Base-by-base conservation (phyloP, 2,797 vertebrate genomes). In the Trachops cirrhosus region DNA sequence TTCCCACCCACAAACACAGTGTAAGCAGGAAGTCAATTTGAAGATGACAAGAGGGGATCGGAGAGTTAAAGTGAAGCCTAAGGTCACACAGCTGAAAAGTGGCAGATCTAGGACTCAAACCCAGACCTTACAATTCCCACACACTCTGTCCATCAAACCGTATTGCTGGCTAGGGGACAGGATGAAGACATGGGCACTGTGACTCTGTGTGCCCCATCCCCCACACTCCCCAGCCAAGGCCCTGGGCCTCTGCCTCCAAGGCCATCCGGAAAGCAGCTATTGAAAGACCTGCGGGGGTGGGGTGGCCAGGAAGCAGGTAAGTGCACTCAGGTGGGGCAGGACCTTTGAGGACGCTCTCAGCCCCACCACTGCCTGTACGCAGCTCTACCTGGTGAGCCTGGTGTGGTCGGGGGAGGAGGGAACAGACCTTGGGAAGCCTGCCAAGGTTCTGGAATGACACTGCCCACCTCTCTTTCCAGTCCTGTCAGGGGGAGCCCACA, bases 21-120 rank as follows among this genome's bases (percentile, higher is more conserved):
- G 15, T 24, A 46, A 73, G 88, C 15, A 39, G 73, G 91, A 96
- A 94, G 86, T 26, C 68, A 57, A 67, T 90, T 70, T 39, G 93
- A 83, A 95, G 62, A 57, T 57, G 84, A 94, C 37, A 68, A 87
- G 46, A 90, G 8, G 32, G 44, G 62, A 92, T 41, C 41, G 44
- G 52, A 84, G 89, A 62, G 18, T 6, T 44, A 22, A 73, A n/a
- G 5, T n/a, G 24, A 77, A n/a, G 11, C 57, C 89, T 82, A 73
- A 74, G 62, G 54, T 82, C 71, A 74, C 77, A 82, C 44, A 74
- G 83, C 22, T 75, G 67, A 82, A 77, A 91, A 21, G 54, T 6
- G 19, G 71, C 34, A 14, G 52, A 64, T 32, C 52, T 32, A 74
- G 32, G 50, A 70, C 24, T 37, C 86, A 83, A 39, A 37, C 32